Evolutionary conservation across 1,140 invertebrate genomes (phyloP), one percentile per base, ranked within the genome.

Genomic region (Drosophila ohnishii): DNA sequence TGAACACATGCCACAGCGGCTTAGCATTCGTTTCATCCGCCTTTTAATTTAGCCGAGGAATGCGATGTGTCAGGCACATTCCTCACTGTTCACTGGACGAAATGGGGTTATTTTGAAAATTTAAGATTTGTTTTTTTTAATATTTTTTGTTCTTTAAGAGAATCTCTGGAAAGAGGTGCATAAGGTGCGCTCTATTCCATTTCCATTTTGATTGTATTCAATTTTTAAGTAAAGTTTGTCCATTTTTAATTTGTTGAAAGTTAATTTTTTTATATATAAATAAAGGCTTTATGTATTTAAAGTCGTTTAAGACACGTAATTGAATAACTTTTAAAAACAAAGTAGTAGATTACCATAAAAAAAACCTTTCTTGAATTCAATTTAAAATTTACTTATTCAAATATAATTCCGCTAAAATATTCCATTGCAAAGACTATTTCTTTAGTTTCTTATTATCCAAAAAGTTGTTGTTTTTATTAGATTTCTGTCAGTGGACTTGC

Each of bases 31-130:
- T 39, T 75, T 35, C 19, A 55, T 73, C 58, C 67, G 48, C 34
- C 30, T 48, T 70, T 65, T 71, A 34, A 40, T 37, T 71, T 70
- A 16, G 22, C 25, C 35, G 35, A 71, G 67, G 67, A 71, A 71
- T 71, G 65, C 34, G 67, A 70, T 58, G 65, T 70, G 65, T 71
- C 67, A 71, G 67, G 16, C 67, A 22, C 51, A 71, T 71, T 71
- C 67, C 37, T 50, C 51, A n/a, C 13, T 14, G 51, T 42, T 16
- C 62, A 69, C 65, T 44, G 32, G 1, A 10, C 22, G 30, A 53
- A 69, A 51, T 25, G 1, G 10, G 5, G 44, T n/a, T 13, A 53
- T 19, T 13, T 13, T 0, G 1, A 22, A 19, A 19, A 9, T 16
- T 32, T 32, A 16, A 50, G 0, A 19, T 22, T 34, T 53, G 5